Base-by-base conservation (phyloP, 2,888 invertebrate genomes). In the Scaptodrosophila latifasciaeformis region DNA sequence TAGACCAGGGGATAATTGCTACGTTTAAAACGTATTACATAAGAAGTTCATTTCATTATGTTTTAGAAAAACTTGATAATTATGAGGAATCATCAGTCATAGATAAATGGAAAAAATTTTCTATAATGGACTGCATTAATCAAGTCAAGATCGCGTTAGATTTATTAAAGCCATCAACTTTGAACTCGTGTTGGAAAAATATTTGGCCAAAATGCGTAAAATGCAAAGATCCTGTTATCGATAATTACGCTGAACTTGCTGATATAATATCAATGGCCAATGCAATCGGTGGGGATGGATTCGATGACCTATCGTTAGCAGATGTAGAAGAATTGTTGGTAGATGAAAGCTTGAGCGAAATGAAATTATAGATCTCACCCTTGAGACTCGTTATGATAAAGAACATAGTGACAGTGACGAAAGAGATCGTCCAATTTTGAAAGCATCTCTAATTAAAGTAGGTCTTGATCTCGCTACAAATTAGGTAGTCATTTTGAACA, bases 1-100 rank as follows among this genome's bases (percentile, higher is more conserved):
- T 48, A 48, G 48, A 57, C 48, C 51, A 57, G 29, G 43, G 43
- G 29, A 24, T 43, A 15, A 29, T 43, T 15, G 21, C 29, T 10
- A 45, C 46, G 39, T 59, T 54, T 44, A 59, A 59, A 54, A 54
- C 49, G 39, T 65, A 65, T 54, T 60, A 60, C 44, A 54, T 64
- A 45, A 51, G 54, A 47, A 57, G 63, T 56, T 55, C 60, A 57
- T 67, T 64, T 54, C 62, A 66, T 44, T 55, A 57, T 40, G 49
- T 56, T 59, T 59, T 54, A 49, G 54, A 43, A 50, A 45, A 51
- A 29, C 51, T 51, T 53, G 56, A 53, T 57, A 49, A 57, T 49
- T 42, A 45, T 39, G 53, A 50, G 49, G 53, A 58, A 49, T 48
- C 50, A 44, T 55, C 55, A 21, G 55, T 62, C 18, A 12, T 44